Conservation (phyloP, 2,113 vertebrate species). For the Fulica atra region DNA sequence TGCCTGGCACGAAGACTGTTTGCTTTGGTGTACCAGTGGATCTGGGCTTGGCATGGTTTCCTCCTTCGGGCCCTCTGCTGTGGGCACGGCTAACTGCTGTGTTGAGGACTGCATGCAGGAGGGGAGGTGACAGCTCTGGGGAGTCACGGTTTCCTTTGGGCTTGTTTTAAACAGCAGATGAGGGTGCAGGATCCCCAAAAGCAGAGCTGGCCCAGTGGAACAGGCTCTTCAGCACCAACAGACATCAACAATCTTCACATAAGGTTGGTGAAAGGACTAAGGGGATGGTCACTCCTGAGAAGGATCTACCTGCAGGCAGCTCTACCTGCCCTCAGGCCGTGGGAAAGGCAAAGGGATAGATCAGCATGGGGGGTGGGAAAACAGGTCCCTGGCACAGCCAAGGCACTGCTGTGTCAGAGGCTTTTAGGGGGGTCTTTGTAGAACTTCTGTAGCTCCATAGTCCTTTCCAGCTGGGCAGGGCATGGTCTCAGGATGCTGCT, state of each 20-base stretch:
- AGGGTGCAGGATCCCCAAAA: not conserved
- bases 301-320: not conserved
- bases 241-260: not conserved
- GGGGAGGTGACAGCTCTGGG: not conserved
- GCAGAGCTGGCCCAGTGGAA: conserved; percentile 8
- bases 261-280: conserved; percentile 27
- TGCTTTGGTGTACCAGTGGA: not conserved
- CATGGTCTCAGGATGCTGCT: not conserved
- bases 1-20: too few relatives aligned
- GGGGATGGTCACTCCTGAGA: not conserved
- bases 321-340: not conserved
- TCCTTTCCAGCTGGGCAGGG: not conserved
- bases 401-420: not conserved
- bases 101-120: not conserved
- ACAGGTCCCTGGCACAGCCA: not conserved
- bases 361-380: not conserved
- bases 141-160: not conserved
- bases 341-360: not conserved
- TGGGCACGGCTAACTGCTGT: not conserved
- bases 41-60: not conserved
- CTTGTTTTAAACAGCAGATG: conserved; percentile 27
- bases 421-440: not conserved
- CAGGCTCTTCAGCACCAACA: conserved; percentile 30
- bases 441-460: not conserved
- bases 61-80: not conserved